Evolutionary conservation across 2,888 invertebrate species (phyloP), one percentile per base, ranked within the genome.

Genomic region (Calameuta pallipes): DNA sequence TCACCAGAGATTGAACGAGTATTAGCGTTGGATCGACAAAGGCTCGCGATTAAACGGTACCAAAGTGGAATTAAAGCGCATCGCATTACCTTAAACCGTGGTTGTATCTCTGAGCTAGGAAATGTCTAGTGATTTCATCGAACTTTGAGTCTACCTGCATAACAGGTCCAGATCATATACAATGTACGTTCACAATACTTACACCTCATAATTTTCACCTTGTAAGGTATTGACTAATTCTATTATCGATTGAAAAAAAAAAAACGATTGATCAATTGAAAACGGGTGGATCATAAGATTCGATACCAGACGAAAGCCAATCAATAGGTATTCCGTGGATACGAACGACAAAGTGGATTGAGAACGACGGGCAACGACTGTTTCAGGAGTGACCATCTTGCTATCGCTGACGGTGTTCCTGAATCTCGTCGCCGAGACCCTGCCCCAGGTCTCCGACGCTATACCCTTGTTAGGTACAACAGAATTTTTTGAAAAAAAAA

Each of bases 331-430:
- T 23, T 56, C 56, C 56, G 56, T 56, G 56, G 56, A 56, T 56
- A 23, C 9, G 23, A 9, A 74, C 36, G 74, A 82, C 78, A 82
- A 84, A 82, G 83, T 83, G 85, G 83, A 87, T 84, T 88, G 85
- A 89, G 86, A 83, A 87, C 84, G 86, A 86, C 85, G 89, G 89
- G 87, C 85, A 88, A 85, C 83, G 86, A 89, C 94, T 95, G 94
- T 96, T 96, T 93, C 97, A 98, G 98, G 98, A 95, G 98, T 98
- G 94, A 98, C 98, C 94, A 98, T 98, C 94, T 97, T 98, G 94
- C 97, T 99, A 93, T 99, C 99, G 93, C 96, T 99, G 95, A 99
- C 98, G 94, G 98, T 99, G 95, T 99, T 99, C 95, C 97, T 99
- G 95, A 98, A 99, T 95, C 96, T 99, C 95, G 98, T 99, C 93